A percentile compares a stretch with the other conserved stretches of the same genome.
phyloP scores from a whole-genome alignment of 1,140 invertebrate genomes.

The Muscidifurax raptorellus region DNA sequence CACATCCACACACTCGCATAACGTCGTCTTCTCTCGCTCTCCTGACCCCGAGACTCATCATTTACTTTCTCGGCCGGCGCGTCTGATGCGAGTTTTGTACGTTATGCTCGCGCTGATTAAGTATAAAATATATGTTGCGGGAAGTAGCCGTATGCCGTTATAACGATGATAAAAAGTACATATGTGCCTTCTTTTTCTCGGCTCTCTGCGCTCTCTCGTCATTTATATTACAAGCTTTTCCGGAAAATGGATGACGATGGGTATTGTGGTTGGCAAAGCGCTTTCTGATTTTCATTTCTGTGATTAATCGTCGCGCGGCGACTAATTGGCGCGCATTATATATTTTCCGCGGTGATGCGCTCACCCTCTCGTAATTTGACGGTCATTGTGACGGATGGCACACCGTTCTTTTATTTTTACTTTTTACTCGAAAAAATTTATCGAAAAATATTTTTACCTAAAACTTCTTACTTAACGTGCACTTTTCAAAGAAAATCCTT shows the following conservation, averaged over 20 bases:
- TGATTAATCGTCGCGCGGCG: background rate
- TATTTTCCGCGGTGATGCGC: background rate
- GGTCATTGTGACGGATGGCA: background rate
- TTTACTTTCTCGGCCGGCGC: background rate
- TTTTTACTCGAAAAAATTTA: too few species aligned
- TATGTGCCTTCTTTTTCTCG: background rate
- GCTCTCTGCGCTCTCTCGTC: background rate
- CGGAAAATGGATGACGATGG: background rate
- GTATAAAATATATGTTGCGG: background rate
- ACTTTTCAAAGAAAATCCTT: too few species aligned
- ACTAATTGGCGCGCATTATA: background rate
- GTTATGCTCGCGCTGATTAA: background rate
- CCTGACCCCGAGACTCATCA: background rate
- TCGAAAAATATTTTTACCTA: too few species aligned
- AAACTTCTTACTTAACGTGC: too few species aligned
- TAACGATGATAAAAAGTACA: conserved; percentile 10
- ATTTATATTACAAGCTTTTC: background rate
- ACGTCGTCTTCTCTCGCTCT: background rate
- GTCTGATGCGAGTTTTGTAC: background rate
- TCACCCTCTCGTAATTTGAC: background rate
- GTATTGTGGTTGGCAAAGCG: background rate
- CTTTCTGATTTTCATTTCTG: background rate
- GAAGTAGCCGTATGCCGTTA: background rate
- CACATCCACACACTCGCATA: too few species aligned
- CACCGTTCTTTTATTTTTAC: too few species aligned